These are phyloP conservation scores for Lasiurus borealis DNA, from an alignment of 2,113 vertebrate genomes.

Conservation along the genomic window DNA sequence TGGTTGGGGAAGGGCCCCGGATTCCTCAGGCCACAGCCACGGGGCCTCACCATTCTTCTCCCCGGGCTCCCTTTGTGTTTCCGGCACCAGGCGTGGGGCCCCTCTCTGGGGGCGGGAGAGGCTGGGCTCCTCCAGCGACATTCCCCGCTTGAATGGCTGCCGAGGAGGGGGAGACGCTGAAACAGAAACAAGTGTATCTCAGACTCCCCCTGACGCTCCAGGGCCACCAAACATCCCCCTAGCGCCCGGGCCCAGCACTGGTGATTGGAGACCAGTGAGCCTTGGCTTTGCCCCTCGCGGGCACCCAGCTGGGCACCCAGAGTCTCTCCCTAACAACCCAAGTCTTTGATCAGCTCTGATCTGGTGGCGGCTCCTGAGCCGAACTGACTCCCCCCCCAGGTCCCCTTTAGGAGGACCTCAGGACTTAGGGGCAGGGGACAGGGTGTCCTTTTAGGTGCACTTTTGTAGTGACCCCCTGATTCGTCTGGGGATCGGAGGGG, in stretches of 20 bases:
- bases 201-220: neutral
- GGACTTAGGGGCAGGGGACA: neutral
- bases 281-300: neutral
- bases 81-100: conserved; percentile 79
- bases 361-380: neutral
- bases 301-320: neutral
- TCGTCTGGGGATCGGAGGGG: neutral
- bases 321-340: neutral
- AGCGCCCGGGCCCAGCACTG: neutral
- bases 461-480: conserved; percentile 5
- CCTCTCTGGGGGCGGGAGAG: conserved; percentile 78
- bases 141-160: conserved; percentile 74
- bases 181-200: conserved; percentile 70
- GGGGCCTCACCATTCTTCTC: conserved; percentile 76
- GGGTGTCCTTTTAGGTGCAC: neutral
- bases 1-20: conserved; percentile 60
- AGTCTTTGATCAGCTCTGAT: neutral
- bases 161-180: conserved; percentile 64
- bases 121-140: conserved; percentile 70
- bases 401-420: neutral
- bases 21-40: conserved; percentile 75
- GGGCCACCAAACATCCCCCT: neutral
- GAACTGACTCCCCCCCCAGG: neutral
- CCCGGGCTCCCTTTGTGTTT: conserved; percentile 80
- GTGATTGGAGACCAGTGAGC: neutral